Base-by-base conservation (phyloP, 2,797 vertebrate species). In the Iguana delicatissima region DNA sequence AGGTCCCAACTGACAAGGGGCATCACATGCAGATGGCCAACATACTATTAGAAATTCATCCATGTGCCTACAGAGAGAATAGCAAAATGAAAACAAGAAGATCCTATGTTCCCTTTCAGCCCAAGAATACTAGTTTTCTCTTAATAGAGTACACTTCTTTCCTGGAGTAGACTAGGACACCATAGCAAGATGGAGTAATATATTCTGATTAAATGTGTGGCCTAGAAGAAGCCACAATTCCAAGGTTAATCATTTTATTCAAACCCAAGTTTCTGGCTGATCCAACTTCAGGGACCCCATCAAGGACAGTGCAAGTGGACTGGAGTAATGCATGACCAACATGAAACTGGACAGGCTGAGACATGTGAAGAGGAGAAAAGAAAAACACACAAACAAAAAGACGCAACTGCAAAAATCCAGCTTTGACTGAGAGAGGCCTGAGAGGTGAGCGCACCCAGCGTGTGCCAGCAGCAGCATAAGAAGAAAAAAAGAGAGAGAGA, bases 331-430 rank as follows among this genome's bases (percentile, higher is more conserved):
- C 72, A 93, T 84, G 92, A 93, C 16, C 92, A 93, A 94, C 93
- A 96, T 94, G 94, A 93, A 90, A 95, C 46, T 91, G 93, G 69
- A 96, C 94, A 94, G 91, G 95, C 95, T 80, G 91, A 95, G 93
- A 95, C 95, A 95, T 0, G 92, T 91, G 90, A 94, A 95, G 94
- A 95, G 92, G 93, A 94, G 93, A 93, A 94, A 95, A 94, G 86
- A 96, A 94, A 94, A 96, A 95, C 90, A 97, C 96, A 97, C 97
- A 97, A 97, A 98, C 96, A 86, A 96, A 96, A 97, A 97, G 97
- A 99, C 98, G 97, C 98, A 99, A 99, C 99, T 99, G 98, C 98
- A 98, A 99, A 98, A 97, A 99, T 98, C 99, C 99, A 99, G 94
- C 98, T 99, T 97, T 99, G 99, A 98, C 98, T 99, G 98, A 99